Evolutionary conservation across 2,797 vertebrate genomes (phyloP), one percentile per base, ranked within the genome.

Genomic region (Cossypha niveicapilla): DNA sequence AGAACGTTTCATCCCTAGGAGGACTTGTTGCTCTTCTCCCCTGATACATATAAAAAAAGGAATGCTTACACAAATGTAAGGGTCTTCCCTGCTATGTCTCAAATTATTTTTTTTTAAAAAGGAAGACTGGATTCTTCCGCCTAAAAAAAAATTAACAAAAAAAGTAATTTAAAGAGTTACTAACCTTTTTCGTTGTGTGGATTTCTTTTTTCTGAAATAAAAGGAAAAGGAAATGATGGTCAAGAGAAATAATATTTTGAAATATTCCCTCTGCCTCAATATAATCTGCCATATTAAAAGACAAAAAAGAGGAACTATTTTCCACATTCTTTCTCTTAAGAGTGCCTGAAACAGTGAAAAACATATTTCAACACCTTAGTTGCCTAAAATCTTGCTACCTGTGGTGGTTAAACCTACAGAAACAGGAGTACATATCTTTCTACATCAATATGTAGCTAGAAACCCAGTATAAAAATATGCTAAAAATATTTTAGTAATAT

Each of bases 121-220:
- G 18, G 4, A 89, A 79, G 22, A 80, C 9, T 74, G 27, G 37
- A 84, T 79, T 94, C 66, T 70, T 76, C 35, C 12, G 4, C 81
- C 28, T 48, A 22, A 8, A 65, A 53, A 81, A 65, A 45, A 47
- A 25, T 25, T 24, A 47, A 47, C 24, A 47, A 50, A 51, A 23
- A n/a, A 42, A 42, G 35, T 39, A 84, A 73, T 78, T 89, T 67
- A 78, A 71, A 76, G 67, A 82, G 56, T 92, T 93, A 97, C 97
- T 96, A 95, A 97, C 97, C 97, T 97, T 96, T 97, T 83, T 97
- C 96, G 39, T 96, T 97, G 95, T 96, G 96, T 92, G 96, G 96
- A 94, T 97, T 97, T 96, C 96, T 97, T 96, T 96, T 97, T 94
- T 97, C 97, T 97, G 96, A 93, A 97, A 96, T 58, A 78, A 92